Base-by-base conservation (phyloP, 1,140 invertebrate species). In the Diprion similis region DNA sequence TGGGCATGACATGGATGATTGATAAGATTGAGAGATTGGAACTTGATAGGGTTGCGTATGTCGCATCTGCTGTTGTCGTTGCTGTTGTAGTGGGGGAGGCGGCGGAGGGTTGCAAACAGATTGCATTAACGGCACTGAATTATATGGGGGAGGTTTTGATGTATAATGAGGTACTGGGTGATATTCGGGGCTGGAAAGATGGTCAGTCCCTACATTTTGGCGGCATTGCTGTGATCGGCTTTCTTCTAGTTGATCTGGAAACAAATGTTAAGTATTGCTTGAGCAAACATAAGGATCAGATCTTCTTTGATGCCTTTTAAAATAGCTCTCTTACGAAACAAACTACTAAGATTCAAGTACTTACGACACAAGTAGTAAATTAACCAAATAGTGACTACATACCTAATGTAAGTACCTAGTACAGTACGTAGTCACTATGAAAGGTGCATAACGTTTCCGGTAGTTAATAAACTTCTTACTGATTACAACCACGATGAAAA, bases 41-140 rank as follows among this genome's bases (percentile, higher is more conserved):
- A 81, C 80, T 73, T 84, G 83, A 73, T 82, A 83, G 71, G 83
- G 81, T 68, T 81, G 80, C 10, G 80, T 79, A 9, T 82, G 81
- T 48, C 80, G 68, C 18, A 78, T 81, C 73, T 79, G 78, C 51
- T 83, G 81, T 24, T 78, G 76, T 46, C 77, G 79, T 17, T 79
- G 77, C 66, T 75, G 64, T 18, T 77, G 72, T n/a, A 45, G 70
- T n/a, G 84, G 84, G 13, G 83, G 78, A 3, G 81, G 81, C 10
- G 80, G 80, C 9, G 81, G 85, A 48, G 85, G 84, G 79, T 85
- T 85, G 66, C 85, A 86, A 71, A 86, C 85, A 10, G 85, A 86
- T 59, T 85, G 83, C 75, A 85, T 84, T 68, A 86, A 77, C 15
- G 83, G 84, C 66, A 81, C 75, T 17, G 81, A 77, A 74, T 83